Evolutionary conservation across 2,888 invertebrate genomes (phyloP), one percentile per base, ranked within the genome.

Genomic region (Cheilosia soror): DNA sequence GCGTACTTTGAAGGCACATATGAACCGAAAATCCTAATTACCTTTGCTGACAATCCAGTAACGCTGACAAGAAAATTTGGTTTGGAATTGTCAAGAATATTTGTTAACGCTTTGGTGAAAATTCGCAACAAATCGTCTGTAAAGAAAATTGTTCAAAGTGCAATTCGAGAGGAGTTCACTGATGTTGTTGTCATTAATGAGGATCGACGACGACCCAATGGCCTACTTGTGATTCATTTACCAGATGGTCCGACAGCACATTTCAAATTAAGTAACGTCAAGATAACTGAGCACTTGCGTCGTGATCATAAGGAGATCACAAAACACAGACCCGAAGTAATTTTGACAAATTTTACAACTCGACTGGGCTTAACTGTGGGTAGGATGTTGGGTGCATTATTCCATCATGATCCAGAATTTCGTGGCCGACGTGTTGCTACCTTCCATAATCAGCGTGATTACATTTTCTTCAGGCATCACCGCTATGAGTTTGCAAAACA

Each of bases 381-480:
- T 0, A 94, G 99, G 88, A 97, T 99, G 97, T 93, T 99, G 84
- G 97, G 98, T 11, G 96, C 98, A 0, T 92, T 99, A 49, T 99
- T 99, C 91, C 98, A 99, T 92, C 97, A 98, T 92, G 96, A 97
- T 92, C 99, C 99, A 0, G 96, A 99, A 92, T 99, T 98, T 93
- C 95, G 95, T 87, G 99, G 99, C 0, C 94, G 98, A 4, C 94
- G 99, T 84, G 98, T 96, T 0, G 98, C 98, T 84, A 99, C 99
- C 37, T 99, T 99, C 92, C 99, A 99, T 93, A 99, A 99, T 93
- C 99, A 99, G 92, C 94, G 99, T 80, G 99, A 99, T 93, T 99
- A 97, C 91, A 97, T 99, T 89, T 99, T 99, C 93, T 99, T 99
- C 91, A 95, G 99, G 76, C 99, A 99, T 93, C 99, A 99, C 92